Evolutionary conservation across 2,888 invertebrate species (phyloP), one percentile per base, ranked within the genome.

Genomic region (Platycnemis pennipes): DNA sequence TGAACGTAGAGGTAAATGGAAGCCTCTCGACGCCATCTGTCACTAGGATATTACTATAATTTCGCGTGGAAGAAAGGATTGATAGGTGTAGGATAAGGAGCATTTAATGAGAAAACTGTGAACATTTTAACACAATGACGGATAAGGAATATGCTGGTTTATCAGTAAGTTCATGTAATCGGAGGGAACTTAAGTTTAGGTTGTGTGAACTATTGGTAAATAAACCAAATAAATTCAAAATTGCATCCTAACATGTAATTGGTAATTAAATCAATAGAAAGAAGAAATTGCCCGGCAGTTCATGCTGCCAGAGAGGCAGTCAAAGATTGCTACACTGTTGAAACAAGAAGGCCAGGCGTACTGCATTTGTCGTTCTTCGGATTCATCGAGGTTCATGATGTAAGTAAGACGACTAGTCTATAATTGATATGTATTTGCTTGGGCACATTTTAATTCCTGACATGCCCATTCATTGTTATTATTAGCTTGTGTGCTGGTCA

Each of bases 331-430:
- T 22, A 98, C 98, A 3, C 97, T 99, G 94, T 96, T 99, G 94
- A 98, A 98, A 96, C 98, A 99, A 96, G 99, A 98, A 96, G 98
- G 98, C 11, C 98, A 99, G 96, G 98, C 98, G 0, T 99, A 99
- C 96, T 99, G 99, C 96, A 98, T 99, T 95, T 99, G 99, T 96
- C 97, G 99, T 87, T 98, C 99, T 13, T 98, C 99, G 0, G 99
- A 99, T 96, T 99, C 99, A 95, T 98, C 98, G 1, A 97, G 99
- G 94, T 99, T 99, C 96, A 99, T 99, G 99, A 99, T 99, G 98
- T 98, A 96, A 97, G 97, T 96, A 94, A 94, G 19, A 85, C 77
- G 11, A 37, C 53, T 86, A 19, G 3, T 86, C 46, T 42, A 16
- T 11, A 8, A 11, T 46, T 8, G 45, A 45, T 87, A 16, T 46